Evolutionary conservation across 2,888 invertebrate species (phyloP).

Genomic region (Ceramica pisi): DNA sequence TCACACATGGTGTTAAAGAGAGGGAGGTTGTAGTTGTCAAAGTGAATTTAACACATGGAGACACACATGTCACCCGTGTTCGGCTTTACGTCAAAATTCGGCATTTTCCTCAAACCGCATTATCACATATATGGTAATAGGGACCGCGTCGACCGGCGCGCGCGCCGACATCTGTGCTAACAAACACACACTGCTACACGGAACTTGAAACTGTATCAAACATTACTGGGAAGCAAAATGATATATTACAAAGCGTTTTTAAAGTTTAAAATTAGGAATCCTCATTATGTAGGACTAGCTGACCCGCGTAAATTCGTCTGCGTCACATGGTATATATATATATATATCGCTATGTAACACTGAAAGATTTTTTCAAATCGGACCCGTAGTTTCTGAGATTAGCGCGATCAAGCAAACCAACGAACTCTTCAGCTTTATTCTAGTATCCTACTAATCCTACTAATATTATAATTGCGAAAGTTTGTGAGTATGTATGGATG

Average conservation of each 20-base stretch:
- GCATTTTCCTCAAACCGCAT: constrained; percentile 81
- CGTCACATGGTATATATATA: too few relatives aligned
- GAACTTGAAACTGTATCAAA: constrained; percentile 78
- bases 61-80: constrained; percentile 79
- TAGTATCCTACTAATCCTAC: too few relatives aligned
- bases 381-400: too few relatives aligned
- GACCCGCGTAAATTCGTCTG: too few relatives aligned
- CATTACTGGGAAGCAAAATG: constrained; percentile 42
- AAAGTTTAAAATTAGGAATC: too few relatives aligned
- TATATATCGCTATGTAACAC: too few relatives aligned
- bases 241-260: constrained; percentile 26
- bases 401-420: too few relatives aligned
- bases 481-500: too few relatives aligned
- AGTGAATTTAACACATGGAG: constrained; percentile 68
- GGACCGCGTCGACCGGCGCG: constrained; percentile 70
- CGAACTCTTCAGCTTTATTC: too few relatives aligned
- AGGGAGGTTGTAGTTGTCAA: constrained; percentile 51
- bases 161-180: constrained; percentile 80
- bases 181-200: constrained; percentile 61
- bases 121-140: constrained; percentile 86
- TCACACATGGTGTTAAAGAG: constrained; percentile 39
- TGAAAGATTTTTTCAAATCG: too few relatives aligned
- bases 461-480: too few relatives aligned
- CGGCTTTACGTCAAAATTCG: constrained; percentile 81
- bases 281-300: too few relatives aligned